Percentiles rank a stretch among this genome's conserved stretches.
phyloP scores from a whole-genome alignment of 2,888 invertebrate species.

The Opisthograptis luteolata region DNA sequence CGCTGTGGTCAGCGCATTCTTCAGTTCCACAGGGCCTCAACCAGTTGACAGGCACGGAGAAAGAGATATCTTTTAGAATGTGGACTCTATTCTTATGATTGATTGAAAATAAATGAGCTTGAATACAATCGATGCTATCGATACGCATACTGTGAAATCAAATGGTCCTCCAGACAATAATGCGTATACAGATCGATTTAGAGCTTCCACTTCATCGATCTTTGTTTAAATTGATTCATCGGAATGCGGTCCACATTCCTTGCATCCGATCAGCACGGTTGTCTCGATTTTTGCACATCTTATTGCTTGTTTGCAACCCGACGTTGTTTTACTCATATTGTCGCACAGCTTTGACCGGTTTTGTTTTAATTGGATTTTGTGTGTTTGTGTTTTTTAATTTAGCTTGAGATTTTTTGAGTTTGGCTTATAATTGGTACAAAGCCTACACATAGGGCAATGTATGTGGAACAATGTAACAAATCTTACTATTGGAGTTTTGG shows the following conservation, averaged over 20 bases:
- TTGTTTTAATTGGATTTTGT: conserved; percentile 46
- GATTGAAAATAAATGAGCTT: conserved; percentile 22
- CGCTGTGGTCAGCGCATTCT: conserved; percentile 92
- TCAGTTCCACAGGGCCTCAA: conserved; percentile 91
- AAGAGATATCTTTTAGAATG: conserved; percentile 61
- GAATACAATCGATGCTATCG: conserved; percentile 16
- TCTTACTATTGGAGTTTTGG: no score
- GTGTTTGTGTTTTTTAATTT: conserved; percentile 42
- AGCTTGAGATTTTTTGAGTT: conserved; percentile 43
- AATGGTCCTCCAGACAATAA: conserved; percentile 18
- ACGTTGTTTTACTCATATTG: conserved; percentile 54
- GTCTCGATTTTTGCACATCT: conserved; percentile 73
- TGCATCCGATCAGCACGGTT: conserved; percentile 59
- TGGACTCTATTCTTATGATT: conserved; percentile 49
- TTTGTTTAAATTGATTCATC: conserved; percentile 50
- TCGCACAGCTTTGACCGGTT: conserved; percentile 61
- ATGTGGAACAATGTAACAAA: no score
- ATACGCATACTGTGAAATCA: conserved; percentile 6
- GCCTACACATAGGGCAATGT: no score
- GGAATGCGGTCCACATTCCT: conserved; percentile 74
- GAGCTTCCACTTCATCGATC: conserved; percentile 33
- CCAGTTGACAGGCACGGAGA: conserved; percentile 88
- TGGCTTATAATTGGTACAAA: conserved; percentile 10
- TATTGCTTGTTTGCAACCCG: conserved; percentile 68
- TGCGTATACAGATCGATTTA: conserved; percentile 23